Base-by-base conservation (phyloP, 2,888 invertebrate species). In the Oscheius sp. region DNA sequence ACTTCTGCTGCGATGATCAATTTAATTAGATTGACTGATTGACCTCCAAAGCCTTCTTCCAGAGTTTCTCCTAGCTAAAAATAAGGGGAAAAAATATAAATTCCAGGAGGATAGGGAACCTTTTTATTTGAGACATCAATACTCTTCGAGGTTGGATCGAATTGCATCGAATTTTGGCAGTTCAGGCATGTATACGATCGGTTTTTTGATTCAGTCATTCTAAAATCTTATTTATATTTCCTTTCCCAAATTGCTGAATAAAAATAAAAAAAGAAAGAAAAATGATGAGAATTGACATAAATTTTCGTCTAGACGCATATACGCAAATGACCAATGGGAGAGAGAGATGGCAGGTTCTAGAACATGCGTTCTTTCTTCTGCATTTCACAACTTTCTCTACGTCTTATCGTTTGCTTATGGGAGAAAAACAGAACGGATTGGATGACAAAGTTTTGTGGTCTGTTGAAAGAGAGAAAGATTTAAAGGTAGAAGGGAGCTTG, bases 1-100 rank as follows among this genome's bases (percentile, higher is more conserved):
- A 72, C 66, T 45, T 71, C 69, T 0, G 84, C 78, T 37, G 80
- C 79, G 29, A 73, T 72, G 27, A 85, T 76, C 34, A 82, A 52
- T 39, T 80, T 81, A 67, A 85, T 71, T 10, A 85, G 73, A 58
- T 74, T 80, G 20, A 61, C 55, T 46, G 78, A 73, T 39, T 74
- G 61, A 0, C 80, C 80, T 23, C 65, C 48, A 29, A 76, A 37
- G 0, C 55, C 52, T 34, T 77, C 77, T 17, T 73, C 70, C 46
- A 45, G n/a, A n/a, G n/a, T 58, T 45, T 58, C 58, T 12, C 34
- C 31, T 3, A 23, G 15, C 67, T 67, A 29, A 65, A 65, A 37
- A 25, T 45, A 52, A 29, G 15, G 42, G 37, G 23, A 10, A 1
- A 42, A 53, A 42, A 29, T 29, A 42, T 65, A 25, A 23, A 65